Conservation (phyloP, 1,140 invertebrate genomes). For the Eciton burchellii region DNA sequence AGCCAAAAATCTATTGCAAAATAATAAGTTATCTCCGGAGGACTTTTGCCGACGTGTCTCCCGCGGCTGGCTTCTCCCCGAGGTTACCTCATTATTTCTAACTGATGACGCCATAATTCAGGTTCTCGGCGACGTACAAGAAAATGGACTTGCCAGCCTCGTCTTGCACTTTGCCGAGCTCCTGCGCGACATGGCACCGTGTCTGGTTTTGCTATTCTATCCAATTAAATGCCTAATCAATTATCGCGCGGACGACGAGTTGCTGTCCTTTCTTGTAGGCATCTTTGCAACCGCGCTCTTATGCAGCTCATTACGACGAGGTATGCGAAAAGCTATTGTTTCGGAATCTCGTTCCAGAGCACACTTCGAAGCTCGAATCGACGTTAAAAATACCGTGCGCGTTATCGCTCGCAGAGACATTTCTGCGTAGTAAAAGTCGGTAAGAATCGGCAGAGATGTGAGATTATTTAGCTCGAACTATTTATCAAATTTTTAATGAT, state of each 20-base stretch:
- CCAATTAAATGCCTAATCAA: slow-evolving; percentile 81
- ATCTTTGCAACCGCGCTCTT: slow-evolving; percentile 56
- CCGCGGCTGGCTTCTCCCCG: slow-evolving; percentile 69
- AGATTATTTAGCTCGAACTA: background rate
- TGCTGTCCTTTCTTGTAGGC: slow-evolving; percentile 69
- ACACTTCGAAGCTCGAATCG: slow-evolving; percentile 29
- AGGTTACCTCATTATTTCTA: slow-evolving; percentile 82
- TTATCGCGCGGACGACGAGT: slow-evolving; percentile 68
- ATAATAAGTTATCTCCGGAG: slow-evolving; percentile 78
- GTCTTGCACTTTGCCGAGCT: slow-evolving; percentile 59
- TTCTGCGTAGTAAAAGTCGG: background rate
- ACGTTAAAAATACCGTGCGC: slow-evolving; percentile 14
- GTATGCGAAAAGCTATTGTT: slow-evolving; percentile 41
- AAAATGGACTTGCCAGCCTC: slow-evolving; percentile 79
- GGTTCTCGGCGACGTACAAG: slow-evolving; percentile 78
- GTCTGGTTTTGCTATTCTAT: slow-evolving; percentile 74
- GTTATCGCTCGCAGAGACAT: background rate
- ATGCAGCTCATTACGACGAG: slow-evolving; percentile 56
- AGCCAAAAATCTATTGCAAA: slow-evolving; percentile 77
- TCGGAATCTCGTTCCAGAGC: slow-evolving; percentile 38
- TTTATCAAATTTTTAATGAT: background rate
- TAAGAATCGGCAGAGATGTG: background rate
- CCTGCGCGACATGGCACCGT: slow-evolving; percentile 57
- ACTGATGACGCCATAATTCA: slow-evolving; percentile 83
- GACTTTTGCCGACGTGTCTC: slow-evolving; percentile 79